phyloP scores from a whole-genome alignment of 2,113 vertebrate genomes.

The Nansenia antarctica region DNA sequence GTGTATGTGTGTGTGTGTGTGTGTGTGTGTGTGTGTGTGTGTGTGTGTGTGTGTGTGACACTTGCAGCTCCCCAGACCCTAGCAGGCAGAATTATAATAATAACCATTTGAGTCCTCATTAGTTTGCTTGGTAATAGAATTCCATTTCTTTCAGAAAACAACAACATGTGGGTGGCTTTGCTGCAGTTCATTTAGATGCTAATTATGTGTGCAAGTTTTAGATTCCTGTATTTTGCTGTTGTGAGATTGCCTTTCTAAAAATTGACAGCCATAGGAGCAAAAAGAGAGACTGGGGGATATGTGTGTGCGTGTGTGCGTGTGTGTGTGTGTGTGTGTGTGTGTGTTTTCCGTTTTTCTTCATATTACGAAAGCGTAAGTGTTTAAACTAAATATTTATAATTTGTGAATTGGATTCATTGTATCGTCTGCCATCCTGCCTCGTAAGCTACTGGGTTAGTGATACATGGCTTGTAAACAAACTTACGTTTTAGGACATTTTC shows the following conservation, averaged over 20 bases:
- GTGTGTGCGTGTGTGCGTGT: background rate
- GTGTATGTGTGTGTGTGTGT: conserved; percentile 18
- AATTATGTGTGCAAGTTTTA: background rate
- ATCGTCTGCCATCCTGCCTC: too few relatives aligned
- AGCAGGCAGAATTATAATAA: conserved; percentile 60
- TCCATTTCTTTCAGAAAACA: conserved; percentile 40
- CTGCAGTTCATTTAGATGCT: background rate
- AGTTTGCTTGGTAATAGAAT: conserved; percentile 57
- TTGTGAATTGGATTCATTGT: too few relatives aligned
- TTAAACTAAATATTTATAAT: too few relatives aligned
- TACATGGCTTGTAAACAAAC: conserved; percentile 26
- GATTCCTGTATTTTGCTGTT: background rate
- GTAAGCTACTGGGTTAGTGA: background rate
- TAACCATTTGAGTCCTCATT: conserved; percentile 65
- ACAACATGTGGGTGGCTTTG: background rate
- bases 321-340: conserved; percentile 13
- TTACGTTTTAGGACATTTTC: too few relatives aligned
- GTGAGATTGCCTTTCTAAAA: too few relatives aligned
- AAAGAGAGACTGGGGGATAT: conserved; percentile 2
- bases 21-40: conserved; percentile 11
- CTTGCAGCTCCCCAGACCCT: conserved; percentile 51
- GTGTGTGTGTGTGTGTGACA: conserved; percentile 22
- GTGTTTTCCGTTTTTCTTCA: background rate
- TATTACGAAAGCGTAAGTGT: background rate
- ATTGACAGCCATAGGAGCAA: too few relatives aligned